A percentile compares a stretch with the other conserved stretches of the same genome.
These are phyloP conservation scores for Carettochelys insculpta DNA, from an alignment of 2,113 vertebrate species.

Conservation along the genomic window DNA sequence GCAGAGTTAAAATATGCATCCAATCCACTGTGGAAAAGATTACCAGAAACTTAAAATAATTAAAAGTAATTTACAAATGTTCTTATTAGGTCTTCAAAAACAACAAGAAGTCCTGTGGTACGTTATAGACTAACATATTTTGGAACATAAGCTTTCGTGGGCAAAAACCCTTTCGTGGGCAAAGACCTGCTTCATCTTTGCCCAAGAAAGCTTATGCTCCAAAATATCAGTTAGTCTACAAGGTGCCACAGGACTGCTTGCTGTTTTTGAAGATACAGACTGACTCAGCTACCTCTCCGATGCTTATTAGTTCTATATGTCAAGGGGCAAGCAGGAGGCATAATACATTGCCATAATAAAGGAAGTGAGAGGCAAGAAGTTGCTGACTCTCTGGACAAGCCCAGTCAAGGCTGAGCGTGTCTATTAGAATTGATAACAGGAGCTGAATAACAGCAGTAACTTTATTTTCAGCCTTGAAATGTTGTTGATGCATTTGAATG, in stretches of 20 bases:
- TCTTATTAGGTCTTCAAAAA: too few species aligned
- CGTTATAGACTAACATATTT: too few species aligned
- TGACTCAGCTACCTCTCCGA: too few species aligned
- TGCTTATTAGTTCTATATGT: not conserved
- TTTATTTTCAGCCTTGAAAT: not conserved
- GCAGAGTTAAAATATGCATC: not conserved
- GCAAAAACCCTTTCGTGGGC: too few species aligned
- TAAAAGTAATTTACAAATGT: not conserved
- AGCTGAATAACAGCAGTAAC: not conserved
- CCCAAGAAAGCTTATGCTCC: too few species aligned
- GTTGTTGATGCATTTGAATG: not conserved
- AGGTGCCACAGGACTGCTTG: too few species aligned
- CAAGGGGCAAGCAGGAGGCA: not conserved
- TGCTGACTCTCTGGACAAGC: not conserved
- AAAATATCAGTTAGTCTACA: too few species aligned
- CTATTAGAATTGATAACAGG: not conserved
- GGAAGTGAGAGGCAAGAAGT: not conserved
- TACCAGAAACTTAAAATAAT: not conserved
- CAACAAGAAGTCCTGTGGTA: too few species aligned
- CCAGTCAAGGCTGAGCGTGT: accelerated
- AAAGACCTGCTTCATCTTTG: too few species aligned
- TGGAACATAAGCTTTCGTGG: too few species aligned
- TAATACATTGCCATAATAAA: not conserved
- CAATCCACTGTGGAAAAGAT: not conserved
- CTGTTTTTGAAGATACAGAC: too few species aligned